Conservation (phyloP, 2,888 invertebrate genomes). For the Anthrax anthrax region DNA sequence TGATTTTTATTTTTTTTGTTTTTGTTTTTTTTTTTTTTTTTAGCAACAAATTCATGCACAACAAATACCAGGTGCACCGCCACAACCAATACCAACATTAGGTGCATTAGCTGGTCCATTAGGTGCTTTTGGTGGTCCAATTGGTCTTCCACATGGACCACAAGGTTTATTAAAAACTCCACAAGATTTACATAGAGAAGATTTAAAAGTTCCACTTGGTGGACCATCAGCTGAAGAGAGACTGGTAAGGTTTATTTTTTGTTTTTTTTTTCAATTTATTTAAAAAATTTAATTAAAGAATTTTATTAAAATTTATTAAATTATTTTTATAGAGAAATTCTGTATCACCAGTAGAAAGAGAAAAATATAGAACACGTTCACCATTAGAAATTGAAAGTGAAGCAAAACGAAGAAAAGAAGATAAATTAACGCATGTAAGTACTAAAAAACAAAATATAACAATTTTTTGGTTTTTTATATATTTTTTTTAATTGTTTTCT, state of each 20-base stretch:
- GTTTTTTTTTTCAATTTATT: no score
- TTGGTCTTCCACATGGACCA: slow-evolving; percentile 34
- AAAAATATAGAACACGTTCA: slow-evolving; percentile 69
- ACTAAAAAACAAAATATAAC: neutral
- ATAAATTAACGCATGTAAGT: slow-evolving; percentile 76
- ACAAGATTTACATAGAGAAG: slow-evolving; percentile 34
- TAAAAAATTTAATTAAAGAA: neutral
- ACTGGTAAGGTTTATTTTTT: slow-evolving; percentile 28
- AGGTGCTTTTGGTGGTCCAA: slow-evolving; percentile 33
- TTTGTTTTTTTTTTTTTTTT: no score
- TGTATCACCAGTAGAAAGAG: slow-evolving; percentile 66
- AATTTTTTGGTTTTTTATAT: neutral
- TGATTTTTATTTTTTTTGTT: no score
- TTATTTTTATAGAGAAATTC: slow-evolving; percentile 48
- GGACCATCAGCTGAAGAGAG: slow-evolving; percentile 46
- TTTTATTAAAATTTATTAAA: slow-evolving; percentile 5
- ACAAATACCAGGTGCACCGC: slow-evolving; percentile 51
- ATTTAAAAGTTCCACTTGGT: slow-evolving; percentile 35
- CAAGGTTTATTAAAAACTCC: slow-evolving; percentile 34
- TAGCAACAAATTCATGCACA: slow-evolving; percentile 86
- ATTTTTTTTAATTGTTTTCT: neutral
- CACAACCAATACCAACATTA: slow-evolving; percentile 37
- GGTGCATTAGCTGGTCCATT: slow-evolving; percentile 33
- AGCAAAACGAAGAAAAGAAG: slow-evolving; percentile 69
- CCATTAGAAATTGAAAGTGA: slow-evolving; percentile 62